Base-by-base conservation (phyloP, 2,888 invertebrate genomes). In the Pediacus dermestoides region DNA sequence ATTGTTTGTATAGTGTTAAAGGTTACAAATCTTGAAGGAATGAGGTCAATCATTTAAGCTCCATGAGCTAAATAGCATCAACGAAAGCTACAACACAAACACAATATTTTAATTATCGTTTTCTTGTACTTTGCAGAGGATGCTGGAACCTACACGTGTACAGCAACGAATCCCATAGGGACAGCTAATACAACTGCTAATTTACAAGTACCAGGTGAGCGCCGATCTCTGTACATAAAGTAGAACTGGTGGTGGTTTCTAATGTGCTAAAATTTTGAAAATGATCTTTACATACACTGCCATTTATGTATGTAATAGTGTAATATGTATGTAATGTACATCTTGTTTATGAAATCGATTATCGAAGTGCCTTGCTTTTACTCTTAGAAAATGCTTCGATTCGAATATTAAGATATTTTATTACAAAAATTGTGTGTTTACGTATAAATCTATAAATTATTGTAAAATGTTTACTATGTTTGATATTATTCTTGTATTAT, bases 141-240 rank as follows among this genome's bases (percentile, higher is more conserved):
- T 71, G 80, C 82, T 60, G 90, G 88, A 44, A 78, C 76, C 45
- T 88, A 85, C 66, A 74, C 76, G 31, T 87, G 86, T 66, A 78
- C 79, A 35, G 87, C 85, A 36, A 78, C 78, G 42, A 88, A 88
- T 66, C 72, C 73, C 47, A 71, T 80, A 53, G 86, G 86, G 39
- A 75, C 76, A 31, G 76, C 77, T 36, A 77, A 75, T 57, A 83
- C 85, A 28, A 76, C 78, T 30, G 80, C 81, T 48, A 74, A 74
- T 51, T 72, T 84, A 51, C 74, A 76, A 64, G 82, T 84, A 58
- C 77, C 82, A 76, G 81, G 80, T 77, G 81, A 82, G 74, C 77
- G 78, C 68, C 74, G 78, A 58, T 75, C 75, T 55, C 56, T 67
- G 44, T 70, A 70, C 51, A 63, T 70, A 58, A 60, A 69, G 55